Evolutionary conservation across 2,888 invertebrate genomes (phyloP), one percentile per base, ranked within the genome.

Genomic region (Ceramica pisi): DNA sequence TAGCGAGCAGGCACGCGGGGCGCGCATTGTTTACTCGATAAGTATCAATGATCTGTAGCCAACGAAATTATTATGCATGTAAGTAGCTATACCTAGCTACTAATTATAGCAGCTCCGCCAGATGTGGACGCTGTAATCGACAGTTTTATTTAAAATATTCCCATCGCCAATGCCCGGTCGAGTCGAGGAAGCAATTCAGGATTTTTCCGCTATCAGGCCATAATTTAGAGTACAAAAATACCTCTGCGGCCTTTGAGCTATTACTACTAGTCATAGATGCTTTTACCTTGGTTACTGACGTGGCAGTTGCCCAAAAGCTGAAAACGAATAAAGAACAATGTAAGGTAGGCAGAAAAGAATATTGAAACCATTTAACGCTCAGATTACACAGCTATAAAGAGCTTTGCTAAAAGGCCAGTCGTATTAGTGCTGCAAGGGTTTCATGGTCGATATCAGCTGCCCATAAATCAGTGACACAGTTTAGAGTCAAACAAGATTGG

Each of bases 1-100:
- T 91, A 89, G 88, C 55, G 81, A 80, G 84, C 83, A 80, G 83
- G 83, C 81, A 74, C 80, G 83, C 80, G 73, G 68, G 63, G 81
- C 85, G 81, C 82, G 75, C 78, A 79, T 74, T 91, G 92, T 92
- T 92, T 92, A 92, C 87, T 83, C 84, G 85, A 90, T 91, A 88
- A 82, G 81, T 87, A 89, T 87, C 88, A 88, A 90, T 90, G 86
- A 86, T 86, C 86, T 87, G 85, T 82, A 82, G 86, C 86, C 82
- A 86, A 88, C 82, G 79, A 85, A 84, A 88, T 89, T 85, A 89
- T 91, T 87, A 87, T 82, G 82, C 79, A 84, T 82, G 68, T 75
- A 75, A 84, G 75, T 84, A 86, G 78, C 69, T 85, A 83, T 81
- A 75, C 75, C 61, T 78, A 76, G 67, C 57, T 78, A 75, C 81